Conservation (phyloP, 2,888 invertebrate genomes). For the Mimumesa dahlbomi region DNA sequence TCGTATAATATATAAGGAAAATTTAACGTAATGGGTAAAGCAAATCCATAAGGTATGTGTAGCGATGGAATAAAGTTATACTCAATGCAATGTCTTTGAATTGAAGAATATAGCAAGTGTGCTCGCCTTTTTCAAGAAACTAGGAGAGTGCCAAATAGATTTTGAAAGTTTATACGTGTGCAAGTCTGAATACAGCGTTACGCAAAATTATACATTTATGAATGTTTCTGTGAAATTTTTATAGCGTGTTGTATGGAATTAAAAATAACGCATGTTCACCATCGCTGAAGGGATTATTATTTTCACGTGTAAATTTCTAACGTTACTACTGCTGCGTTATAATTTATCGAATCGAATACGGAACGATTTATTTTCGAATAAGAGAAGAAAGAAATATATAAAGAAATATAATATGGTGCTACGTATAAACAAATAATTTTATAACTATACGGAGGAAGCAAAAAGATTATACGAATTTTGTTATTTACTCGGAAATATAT, state of each 20-base stretch:
- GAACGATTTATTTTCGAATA: no score
- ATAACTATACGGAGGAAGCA: no score
- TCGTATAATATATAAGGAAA: conserved; percentile 44
- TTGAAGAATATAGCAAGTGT: conserved; percentile 77
- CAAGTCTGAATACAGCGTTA: conserved; percentile 44
- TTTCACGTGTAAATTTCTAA: no score
- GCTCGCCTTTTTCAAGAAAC: conserved; percentile 74
- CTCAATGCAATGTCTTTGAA: conserved; percentile 79
- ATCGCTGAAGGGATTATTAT: conserved; percentile 26
- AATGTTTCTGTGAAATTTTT: conserved; percentile 54
- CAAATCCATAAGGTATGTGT: conserved; percentile 53
- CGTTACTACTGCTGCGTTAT: no score
- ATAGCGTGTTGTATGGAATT: conserved; percentile 45
- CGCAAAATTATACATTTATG: conserved; percentile 34
- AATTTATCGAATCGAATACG: no score
- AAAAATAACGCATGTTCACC: background rate
- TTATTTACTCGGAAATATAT: no score
- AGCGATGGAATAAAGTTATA: conserved; percentile 59
- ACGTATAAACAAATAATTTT: no score
- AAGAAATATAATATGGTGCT: no score
- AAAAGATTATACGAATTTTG: no score
- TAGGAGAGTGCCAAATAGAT: conserved; percentile 76
- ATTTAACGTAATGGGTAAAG: conserved; percentile 42
- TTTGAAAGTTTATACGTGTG: conserved; percentile 74
- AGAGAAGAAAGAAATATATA: no score